These are phyloP conservation scores for Melipona bicolor DNA, from an alignment of 2,888 invertebrate species.

Conservation along the genomic window DNA sequence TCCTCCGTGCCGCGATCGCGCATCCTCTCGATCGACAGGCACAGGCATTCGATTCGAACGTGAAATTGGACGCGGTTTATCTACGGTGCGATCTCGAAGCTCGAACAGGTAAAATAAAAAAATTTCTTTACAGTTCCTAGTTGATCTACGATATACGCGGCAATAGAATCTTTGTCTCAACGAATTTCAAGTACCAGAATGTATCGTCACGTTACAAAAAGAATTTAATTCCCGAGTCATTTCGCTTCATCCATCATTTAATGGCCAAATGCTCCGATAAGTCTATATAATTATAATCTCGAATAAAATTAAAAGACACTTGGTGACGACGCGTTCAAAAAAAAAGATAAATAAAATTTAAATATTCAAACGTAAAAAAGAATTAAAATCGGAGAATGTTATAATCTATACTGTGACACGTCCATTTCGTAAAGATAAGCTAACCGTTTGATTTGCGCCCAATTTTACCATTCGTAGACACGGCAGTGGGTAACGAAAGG, in stretches of 20 bases:
- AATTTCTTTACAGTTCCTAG: neutral
- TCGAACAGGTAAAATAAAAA: too few relatives aligned
- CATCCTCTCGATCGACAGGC: neutral
- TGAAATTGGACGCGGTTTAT: neutral
- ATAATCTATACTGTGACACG: neutral
- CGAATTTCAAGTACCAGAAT: neutral
- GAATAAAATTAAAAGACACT: neutral
- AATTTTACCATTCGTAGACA: constrained; percentile 53
- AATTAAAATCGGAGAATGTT: neutral
- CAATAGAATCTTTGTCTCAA: neutral
- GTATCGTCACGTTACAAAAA: neutral
- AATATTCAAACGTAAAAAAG: neutral
- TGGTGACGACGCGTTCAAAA: too few relatives aligned
- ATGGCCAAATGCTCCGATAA: neutral
- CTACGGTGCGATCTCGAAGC: neutral
- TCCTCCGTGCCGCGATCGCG: too few relatives aligned
- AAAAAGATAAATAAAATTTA: neutral
- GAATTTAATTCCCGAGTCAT: neutral
- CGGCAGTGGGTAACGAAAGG: constrained; percentile 78
- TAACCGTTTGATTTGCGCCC: constrained; percentile 37
- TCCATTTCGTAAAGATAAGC: neutral
- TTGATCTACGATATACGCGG: neutral
- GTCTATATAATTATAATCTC: neutral
- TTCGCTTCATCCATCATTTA: neutral
- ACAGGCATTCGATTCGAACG: neutral